phyloP scores from a whole-genome alignment of 2,797 vertebrate genomes.

The Peromyscus eremicus region DNA sequence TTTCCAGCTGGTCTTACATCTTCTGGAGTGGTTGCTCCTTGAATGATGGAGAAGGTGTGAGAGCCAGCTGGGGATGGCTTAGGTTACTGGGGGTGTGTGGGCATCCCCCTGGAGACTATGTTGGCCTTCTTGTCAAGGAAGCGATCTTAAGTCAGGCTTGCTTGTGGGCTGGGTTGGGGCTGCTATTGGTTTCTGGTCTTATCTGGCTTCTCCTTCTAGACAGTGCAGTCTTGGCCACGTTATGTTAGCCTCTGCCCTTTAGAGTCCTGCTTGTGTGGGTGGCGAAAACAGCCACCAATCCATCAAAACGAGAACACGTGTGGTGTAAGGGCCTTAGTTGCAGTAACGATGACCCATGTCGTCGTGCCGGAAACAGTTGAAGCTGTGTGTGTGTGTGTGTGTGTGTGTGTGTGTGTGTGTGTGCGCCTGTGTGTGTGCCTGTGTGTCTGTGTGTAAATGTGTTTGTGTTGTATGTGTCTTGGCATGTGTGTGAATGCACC shows the following conservation, averaged over 20 bases:
- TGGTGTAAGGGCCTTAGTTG: background rate
- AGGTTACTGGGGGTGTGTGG: background rate
- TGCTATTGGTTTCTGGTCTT: background rate
- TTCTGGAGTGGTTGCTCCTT: background rate
- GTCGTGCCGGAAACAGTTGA: background rate
- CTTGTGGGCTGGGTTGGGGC: background rate
- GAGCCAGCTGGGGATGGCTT: background rate
- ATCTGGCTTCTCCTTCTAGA: background rate
- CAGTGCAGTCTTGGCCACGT: rapidly evolving
- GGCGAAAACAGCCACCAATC: too few species aligned
- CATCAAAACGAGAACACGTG: too few species aligned
- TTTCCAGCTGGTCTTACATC: background rate
- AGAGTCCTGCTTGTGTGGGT: background rate
- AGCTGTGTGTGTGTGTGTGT: background rate
- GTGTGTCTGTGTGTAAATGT: background rate
- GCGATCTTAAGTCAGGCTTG: background rate
- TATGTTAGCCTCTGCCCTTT: background rate
- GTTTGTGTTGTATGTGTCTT: background rate
- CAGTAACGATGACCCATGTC: background rate
- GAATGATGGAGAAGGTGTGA: background rate
- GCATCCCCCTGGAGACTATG: background rate
- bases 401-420: background rate
- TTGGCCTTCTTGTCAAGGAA: background rate
- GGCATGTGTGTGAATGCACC: background rate
- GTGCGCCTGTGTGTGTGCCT: background rate